phyloP scores from a whole-genome alignment of 2,113 vertebrate species.

The Empidonax traillii region DNA sequence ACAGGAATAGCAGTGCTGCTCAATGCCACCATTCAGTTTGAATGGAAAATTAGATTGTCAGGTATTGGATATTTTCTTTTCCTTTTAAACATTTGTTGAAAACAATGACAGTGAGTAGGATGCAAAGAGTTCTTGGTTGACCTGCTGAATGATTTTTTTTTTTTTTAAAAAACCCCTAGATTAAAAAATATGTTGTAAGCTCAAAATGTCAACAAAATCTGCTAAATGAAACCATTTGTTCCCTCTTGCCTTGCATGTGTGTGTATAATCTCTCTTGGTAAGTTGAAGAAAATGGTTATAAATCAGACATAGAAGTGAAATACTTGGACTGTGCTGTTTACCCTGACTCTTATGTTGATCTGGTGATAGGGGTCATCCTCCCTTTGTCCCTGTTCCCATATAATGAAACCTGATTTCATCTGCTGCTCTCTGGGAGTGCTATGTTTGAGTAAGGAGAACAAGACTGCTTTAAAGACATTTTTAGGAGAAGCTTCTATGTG shows the following conservation, averaged over 20 bases:
- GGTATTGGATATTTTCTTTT: neutral
- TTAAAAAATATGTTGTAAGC: neutral
- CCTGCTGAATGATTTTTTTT: neutral
- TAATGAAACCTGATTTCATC: neutral
- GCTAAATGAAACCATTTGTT: neutral
- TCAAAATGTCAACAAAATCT: neutral
- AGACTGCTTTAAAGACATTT: neutral
- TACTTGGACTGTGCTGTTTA: neutral
- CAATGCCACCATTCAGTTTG: neutral
- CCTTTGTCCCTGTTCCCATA: accelerated
- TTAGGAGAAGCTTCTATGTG: neutral
- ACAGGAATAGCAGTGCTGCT: constrained; percentile 3
- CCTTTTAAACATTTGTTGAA: neutral
- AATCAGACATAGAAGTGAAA: neutral
- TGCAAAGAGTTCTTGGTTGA: neutral
- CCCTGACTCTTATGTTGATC: neutral
- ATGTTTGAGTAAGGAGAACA: neutral
- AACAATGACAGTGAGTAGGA: neutral
- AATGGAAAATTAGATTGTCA: constrained; percentile 14
- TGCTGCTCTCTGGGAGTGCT: neutral
- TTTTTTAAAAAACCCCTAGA: no score
- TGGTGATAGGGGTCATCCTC: neutral
- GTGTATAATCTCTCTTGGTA: neutral
- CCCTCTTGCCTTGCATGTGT: neutral
- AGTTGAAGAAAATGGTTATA: neutral